phyloP scores from a whole-genome alignment of 2,113 vertebrate species.

The Alexandromys fortis region DNA sequence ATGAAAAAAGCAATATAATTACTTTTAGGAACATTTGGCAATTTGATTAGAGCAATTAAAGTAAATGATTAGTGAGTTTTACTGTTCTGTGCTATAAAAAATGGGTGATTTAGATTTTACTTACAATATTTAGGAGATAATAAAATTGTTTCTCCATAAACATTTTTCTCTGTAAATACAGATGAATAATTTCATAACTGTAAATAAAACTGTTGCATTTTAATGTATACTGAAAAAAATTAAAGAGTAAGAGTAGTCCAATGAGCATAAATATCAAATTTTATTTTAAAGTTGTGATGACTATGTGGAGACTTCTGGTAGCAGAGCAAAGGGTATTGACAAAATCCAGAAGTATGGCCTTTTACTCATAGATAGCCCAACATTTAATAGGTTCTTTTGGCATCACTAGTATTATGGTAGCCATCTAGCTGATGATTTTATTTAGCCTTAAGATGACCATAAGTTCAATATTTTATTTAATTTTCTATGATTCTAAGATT shows the following conservation, averaged over 20 bases:
- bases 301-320: background rate
- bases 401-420: background rate
- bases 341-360: background rate
- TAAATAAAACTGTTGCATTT: constrained; percentile 77
- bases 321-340: background rate
- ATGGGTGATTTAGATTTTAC: constrained; percentile 68
- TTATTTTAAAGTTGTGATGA: constrained; percentile 53
- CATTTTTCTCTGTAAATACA: constrained; percentile 1
- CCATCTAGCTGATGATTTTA: background rate
- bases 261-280: constrained; percentile 50
- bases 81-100: constrained; percentile 58
- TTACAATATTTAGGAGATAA: constrained; percentile 60
- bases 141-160: constrained; percentile 64
- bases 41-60: constrained; percentile 74
- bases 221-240: constrained; percentile 56
- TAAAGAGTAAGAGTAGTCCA: constrained; percentile 52
- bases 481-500: background rate
- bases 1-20: constrained; percentile 71
- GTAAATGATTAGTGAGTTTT: constrained; percentile 70
- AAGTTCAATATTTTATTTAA: background rate
- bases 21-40: constrained; percentile 72
- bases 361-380: background rate
- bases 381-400: background rate
- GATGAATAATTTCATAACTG: constrained; percentile 58
- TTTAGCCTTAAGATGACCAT: background rate